phyloP scores from a whole-genome alignment of 2,113 vertebrate species.

The Pelusios castaneus region DNA sequence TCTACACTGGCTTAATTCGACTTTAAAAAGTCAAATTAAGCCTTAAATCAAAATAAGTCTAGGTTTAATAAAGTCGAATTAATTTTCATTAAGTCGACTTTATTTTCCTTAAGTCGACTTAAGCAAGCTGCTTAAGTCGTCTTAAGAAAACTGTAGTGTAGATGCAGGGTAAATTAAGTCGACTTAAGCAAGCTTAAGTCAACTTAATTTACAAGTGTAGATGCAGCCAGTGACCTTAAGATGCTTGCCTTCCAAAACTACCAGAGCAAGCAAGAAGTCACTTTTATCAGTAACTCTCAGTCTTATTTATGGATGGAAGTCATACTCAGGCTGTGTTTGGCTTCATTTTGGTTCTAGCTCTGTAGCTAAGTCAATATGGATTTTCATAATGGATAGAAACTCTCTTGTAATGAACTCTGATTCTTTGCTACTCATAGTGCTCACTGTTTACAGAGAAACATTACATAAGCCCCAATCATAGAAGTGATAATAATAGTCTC shows the following conservation, averaged over 20 bases:
- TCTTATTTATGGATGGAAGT: background rate
- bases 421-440: background rate
- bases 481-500: background rate
- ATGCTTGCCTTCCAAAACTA: background rate
- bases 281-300: background rate
- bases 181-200: too few relatives aligned
- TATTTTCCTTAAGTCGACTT: too few relatives aligned
- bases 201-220: too few relatives aligned
- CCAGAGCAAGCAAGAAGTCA: background rate
- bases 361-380: background rate
- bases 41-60: too few relatives aligned
- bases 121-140: too few relatives aligned
- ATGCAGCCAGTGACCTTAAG: background rate
- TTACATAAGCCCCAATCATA: background rate
- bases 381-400: constrained; percentile 30
- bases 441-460: constrained; percentile 5
- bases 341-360: constrained; percentile 6
- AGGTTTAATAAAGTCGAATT: too few relatives aligned
- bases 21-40: too few relatives aligned
- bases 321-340: background rate
- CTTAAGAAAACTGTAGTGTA: too few relatives aligned
- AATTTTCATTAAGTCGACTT: too few relatives aligned
- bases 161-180: too few relatives aligned
- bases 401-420: background rate
- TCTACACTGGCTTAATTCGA: too few relatives aligned